phyloP scores from a whole-genome alignment of 2,797 vertebrate genomes.

The Tapera naevia region DNA sequence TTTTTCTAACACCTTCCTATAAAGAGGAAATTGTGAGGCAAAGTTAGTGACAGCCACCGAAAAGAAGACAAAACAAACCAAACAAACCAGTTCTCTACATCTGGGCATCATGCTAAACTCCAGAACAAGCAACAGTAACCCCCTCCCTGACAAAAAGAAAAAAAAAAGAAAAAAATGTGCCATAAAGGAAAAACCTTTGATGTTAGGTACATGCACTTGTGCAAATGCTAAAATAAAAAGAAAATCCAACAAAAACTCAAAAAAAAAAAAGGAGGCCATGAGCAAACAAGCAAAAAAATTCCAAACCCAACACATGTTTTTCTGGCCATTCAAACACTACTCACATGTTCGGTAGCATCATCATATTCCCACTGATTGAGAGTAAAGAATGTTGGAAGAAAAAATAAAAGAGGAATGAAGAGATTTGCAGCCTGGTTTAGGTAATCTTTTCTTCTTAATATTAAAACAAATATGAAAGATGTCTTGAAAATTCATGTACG shows the following conservation, averaged over 20 bases:
- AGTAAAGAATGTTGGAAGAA: conserved; percentile 73
- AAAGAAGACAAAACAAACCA: conserved; percentile 4
- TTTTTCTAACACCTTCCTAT: not conserved
- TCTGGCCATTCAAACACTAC: conserved; percentile 76
- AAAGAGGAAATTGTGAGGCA: not conserved
- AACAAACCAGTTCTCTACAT: not conserved
- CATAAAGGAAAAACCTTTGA: not conserved
- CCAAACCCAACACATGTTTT: conserved; percentile 26
- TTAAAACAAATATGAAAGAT: not conserved
- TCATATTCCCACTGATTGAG: conserved; percentile 97
- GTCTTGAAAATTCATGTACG: not conserved
- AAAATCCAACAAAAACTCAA: not conserved
- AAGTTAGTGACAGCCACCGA: conserved; percentile 66
- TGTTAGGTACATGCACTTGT: conserved; percentile 74
- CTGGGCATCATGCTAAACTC: conserved; percentile 52
- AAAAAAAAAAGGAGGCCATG: not conserved
- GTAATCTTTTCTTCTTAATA: conserved; percentile 10
- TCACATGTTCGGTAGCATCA: conserved; percentile 99
- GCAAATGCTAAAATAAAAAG: not conserved
- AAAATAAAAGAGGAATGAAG: conserved; percentile 73
- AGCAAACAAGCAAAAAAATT: not conserved
- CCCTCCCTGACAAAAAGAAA: not conserved
- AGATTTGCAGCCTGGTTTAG: conserved; percentile 61
- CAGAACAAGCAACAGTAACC: not conserved
- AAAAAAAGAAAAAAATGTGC: not conserved